Evolutionary conservation across 53 echinoderm and acorn worm species (phyloP), one percentile per base, ranked within the genome.

Genomic region (Luidia sarsii): DNA sequence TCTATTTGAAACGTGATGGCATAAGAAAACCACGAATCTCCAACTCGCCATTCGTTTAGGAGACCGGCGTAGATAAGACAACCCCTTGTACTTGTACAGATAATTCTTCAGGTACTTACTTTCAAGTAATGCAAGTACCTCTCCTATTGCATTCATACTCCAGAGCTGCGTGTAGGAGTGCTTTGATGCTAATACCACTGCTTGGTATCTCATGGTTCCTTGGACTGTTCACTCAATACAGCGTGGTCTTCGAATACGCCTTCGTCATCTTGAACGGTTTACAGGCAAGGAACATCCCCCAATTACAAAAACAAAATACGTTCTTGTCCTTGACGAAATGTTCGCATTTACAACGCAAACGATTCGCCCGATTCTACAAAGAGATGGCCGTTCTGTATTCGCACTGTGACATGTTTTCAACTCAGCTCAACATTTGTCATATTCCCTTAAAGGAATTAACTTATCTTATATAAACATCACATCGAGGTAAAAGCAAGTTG

Each of bases 151-250:
- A n/a, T n/a, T n/a, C n/a, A n/a, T n/a, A n/a, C n/a, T n/a, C n/a
- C n/a, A 90, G 90, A 48, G 81, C 86, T 39, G 82, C 86, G 3
- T 49, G 67, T 23, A 90, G 82, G 67, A 82, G 86, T 9, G 82
- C 86, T 25, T 33, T 90, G 24, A 57, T 86, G 50, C 77, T 90
- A 15, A 77, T 90, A 2, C 90, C 90, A 3, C 82, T 90, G 21
- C 90, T 90, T 24, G 90, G 90, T 10, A 59, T 90, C 50, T 86
- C 90, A 21, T 90, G 90, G 90, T 41, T 75, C 11, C 75, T 90
- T 38, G 90, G 90, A 33, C 63, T 90, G 52, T 65, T 90, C 41
- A 74, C 82, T 52, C 68, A 82, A 54, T 75, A 77, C 63, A 81
- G 82, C 4, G 2, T 90, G 13, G 67, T 48, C 13, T 68, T 90